Conservation (phyloP, 2,888 invertebrate species). For the Macrophya annulata region DNA sequence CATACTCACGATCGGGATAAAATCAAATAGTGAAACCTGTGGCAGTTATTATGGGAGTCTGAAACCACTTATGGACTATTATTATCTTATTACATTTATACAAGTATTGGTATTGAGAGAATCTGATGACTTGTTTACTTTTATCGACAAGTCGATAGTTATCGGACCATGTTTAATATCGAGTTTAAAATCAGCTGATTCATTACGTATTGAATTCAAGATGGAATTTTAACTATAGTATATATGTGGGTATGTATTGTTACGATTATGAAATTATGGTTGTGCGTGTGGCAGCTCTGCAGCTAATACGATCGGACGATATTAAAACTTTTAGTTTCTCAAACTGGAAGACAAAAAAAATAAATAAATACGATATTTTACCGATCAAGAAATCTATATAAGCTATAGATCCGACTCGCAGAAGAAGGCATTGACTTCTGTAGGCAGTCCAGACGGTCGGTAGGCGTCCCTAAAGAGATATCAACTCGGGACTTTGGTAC, state of each 20-base stretch:
- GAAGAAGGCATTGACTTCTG: constrained; percentile 55
- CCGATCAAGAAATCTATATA: not conserved
- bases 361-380: not conserved
- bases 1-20: not conserved
- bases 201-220: constrained; percentile 48
- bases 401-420: not conserved
- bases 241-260: not conserved
- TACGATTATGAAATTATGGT: not conserved
- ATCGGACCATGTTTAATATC: constrained; percentile 42
- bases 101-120: constrained; percentile 37
- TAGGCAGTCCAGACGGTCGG: constrained; percentile 56
- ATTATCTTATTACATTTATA: no score
- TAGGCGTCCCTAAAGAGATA: constrained; percentile 55
- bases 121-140: constrained; percentile 51
- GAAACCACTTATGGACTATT: no score
- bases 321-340: not conserved
- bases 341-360: not conserved
- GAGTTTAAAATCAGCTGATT: constrained; percentile 42
- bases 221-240: constrained; percentile 1
- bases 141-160: constrained; percentile 42
- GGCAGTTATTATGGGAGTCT: not conserved
- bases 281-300: not conserved
- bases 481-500: no score
- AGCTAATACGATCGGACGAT: not conserved
- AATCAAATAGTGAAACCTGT: not conserved